Evolutionary conservation across 2,113 vertebrate species (phyloP).

Genomic region (Larimichthys polyactis): DNA sequence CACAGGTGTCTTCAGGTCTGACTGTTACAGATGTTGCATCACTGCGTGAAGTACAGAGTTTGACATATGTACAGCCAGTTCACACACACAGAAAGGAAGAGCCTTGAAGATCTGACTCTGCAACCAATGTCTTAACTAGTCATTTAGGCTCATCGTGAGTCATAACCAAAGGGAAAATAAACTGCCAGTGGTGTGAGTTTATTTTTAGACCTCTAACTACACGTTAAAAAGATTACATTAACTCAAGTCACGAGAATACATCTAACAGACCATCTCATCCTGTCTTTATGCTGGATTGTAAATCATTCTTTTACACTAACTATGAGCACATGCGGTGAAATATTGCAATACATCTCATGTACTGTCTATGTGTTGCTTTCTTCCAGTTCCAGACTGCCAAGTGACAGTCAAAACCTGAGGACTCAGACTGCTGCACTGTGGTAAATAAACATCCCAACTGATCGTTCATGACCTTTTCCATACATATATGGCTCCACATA

Average conservation of each 20-base stretch:
- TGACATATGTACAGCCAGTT: background rate
- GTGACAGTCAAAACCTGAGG: slow-evolving; percentile 56
- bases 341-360: too few species aligned
- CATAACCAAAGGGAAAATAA: background rate
- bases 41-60: background rate
- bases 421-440: slow-evolving; percentile 71
- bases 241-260: background rate
- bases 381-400: slow-evolving; percentile 56
- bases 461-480: background rate
- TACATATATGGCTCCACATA: background rate
- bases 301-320: too few species aligned
- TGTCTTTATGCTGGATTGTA: too few species aligned
- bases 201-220: background rate
- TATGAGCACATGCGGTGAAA: background rate
- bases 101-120: background rate
- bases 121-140: background rate
- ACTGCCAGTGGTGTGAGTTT: background rate
- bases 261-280: background rate
- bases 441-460: slow-evolving; percentile 46
- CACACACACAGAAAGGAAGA: background rate
- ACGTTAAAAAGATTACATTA: background rate
- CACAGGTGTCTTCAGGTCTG: slow-evolving; percentile 8
- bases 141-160: slow-evolving; percentile 2
- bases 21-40: background rate
- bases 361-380: background rate